Evolutionary conservation across 2,888 invertebrate genomes (phyloP), one percentile per base, ranked within the genome.

Genomic region (Tanypteryx hageni): DNA sequence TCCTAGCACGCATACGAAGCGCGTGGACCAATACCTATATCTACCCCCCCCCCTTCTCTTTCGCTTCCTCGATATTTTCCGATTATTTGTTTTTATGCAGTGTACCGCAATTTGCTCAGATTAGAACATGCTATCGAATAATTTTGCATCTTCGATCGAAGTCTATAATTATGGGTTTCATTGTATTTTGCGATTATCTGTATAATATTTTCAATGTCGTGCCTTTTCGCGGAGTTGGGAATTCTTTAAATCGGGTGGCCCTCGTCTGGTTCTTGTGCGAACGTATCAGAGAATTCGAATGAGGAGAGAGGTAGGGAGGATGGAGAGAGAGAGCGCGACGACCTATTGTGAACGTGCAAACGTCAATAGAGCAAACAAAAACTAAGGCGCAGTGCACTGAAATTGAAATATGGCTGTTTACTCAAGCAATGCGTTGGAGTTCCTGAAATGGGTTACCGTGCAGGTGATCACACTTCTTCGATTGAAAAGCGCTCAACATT

Each of bases 181-280:
- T 13, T 22, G 22, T 76, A 76, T 27, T 27, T 7, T 5, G 76
- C 11, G 76, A 13, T 76, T 76, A 76, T 76, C 76, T 76, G n/a
- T 76, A 76, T 76, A 27, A 27, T 22, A 2, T 76, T 76, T 76
- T 22, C 18, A 16, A n/a, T 68, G 68, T 68, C 18, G n/a, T n/a
- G n/a, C 76, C 76, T 76, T n/a, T 76, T 76, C 27, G 76, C 76
- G 76, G 22, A n/a, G 76, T 27, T 4, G 76, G 76, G n/a, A n/a
- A n/a, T n/a, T 76, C 27, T 76, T 76, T 22, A n/a, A n/a, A 76
- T 76, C 27, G 76, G 18, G n/a, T 64, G 18, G 64, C 76, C 76
- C 22, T 76, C 11, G 76, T 22, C 27, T 27, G 76, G 22, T 76
- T 76, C 76, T 76, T n/a, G 27, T n/a, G 76, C 27, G 76, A 27